Base-by-base conservation (phyloP, 2,888 invertebrate genomes). In the Aquatica leii region DNA sequence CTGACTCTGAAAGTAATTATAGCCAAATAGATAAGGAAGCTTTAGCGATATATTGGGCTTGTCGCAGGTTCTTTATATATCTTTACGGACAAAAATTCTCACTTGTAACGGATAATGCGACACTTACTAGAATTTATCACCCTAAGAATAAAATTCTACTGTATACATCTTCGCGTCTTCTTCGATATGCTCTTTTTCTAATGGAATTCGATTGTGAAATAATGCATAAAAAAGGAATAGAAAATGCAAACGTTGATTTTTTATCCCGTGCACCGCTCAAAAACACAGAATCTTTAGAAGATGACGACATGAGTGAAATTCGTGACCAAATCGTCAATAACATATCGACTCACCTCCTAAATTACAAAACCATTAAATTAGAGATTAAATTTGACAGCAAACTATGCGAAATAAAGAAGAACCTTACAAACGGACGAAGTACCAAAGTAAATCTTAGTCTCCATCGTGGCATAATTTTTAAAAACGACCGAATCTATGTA, bases 51-150 rank as follows among this genome's bases (percentile, higher is more conserved):
- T 37, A 37, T 37, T 37, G 37, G 37, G 37, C 37, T 37, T 37
- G 37, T 37, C 37, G 11, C 37, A 37, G 9, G 11, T 37, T 37
- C 37, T 37, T 37, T 11, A 37, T 11, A 6, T 37, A 37, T 11
- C 37, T 37, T 37, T 37, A 5, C 11, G 37, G 37, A 6, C 37
- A 11, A 37, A 37, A 37, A 37, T 37, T 37, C 37, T 8, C 37
- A 12, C 37, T 37, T 37, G 37, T 37, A 37, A 37, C 37, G 2
- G 37, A 37, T 37, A 37, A 37, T 37, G 37, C 37, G 9, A 3
- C 37, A 37, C 37, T 37, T 37, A 37, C 37, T 4, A 37, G 37
- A 37, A 37, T 37, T 37, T 37, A 5, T 37, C 37, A 37, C 37
- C 37, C 37, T 37, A 37, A 37, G 11, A 37, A 37, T 37, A 37